These are phyloP conservation scores for Otis tarda DNA, from an alignment of 2,113 vertebrate genomes.

Conservation along the genomic window DNA sequence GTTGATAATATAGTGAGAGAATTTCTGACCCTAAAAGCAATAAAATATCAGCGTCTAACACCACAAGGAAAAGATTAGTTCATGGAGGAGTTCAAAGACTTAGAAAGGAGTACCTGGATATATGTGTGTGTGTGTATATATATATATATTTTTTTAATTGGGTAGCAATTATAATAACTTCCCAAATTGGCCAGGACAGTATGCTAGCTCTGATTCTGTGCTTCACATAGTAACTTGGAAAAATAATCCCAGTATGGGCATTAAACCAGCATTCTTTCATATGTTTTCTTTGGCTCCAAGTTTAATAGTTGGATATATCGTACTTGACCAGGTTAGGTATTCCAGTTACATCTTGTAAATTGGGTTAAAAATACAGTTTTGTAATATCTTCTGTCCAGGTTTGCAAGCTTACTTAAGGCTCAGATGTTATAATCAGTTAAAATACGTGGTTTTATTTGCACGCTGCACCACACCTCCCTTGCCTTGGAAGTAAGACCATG, in stretches of 20 bases:
- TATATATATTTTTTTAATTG: constrained; percentile 19
- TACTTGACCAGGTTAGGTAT: not conserved
- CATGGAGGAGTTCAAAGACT: constrained; percentile 13
- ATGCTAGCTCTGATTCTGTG: not conserved
- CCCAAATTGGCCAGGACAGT: not conserved
- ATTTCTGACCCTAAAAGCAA: constrained; percentile 24
- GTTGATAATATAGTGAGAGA: constrained; percentile 29
- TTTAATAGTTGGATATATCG: not conserved
- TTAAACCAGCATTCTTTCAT: not conserved
- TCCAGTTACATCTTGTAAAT: not conserved
- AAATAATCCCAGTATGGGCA: not conserved
- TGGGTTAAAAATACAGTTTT: not conserved
- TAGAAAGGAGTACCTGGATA: not conserved
- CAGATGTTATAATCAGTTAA: not conserved
- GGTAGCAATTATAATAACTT: not conserved
- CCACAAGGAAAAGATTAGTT: not conserved
- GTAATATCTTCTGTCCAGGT: not conserved
- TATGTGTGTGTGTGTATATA: not conserved
- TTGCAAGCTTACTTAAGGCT: not conserved
- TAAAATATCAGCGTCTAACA: constrained; percentile 25
- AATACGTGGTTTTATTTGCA: not conserved
- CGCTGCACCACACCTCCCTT: not conserved
- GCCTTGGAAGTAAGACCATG: not conserved
- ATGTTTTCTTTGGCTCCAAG: not conserved
- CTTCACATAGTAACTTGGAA: not conserved